A percentile compares a stretch with the other conserved stretches of the same genome.
Conservation (phyloP, 2,888 invertebrate species). For the Strigamia crassipes region DNA sequence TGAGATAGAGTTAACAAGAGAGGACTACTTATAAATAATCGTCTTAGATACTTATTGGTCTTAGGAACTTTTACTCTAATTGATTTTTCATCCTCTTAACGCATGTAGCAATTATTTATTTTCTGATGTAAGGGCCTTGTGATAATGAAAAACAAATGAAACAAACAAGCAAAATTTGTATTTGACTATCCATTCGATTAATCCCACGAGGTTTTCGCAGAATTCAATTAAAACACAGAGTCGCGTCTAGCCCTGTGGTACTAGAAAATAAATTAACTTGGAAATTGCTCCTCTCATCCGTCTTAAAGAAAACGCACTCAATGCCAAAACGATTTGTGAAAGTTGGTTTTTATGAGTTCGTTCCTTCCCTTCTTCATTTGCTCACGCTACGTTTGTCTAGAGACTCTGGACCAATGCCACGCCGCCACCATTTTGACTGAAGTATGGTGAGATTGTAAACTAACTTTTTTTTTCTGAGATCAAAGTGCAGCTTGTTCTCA, state of each 20-base stretch:
- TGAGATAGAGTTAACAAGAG: neutral
- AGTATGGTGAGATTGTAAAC: constrained; percentile 38
- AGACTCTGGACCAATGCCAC: neutral
- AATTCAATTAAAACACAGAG: constrained; percentile 40
- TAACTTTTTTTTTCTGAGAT: constrained; percentile 25
- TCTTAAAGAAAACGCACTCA: constrained; percentile 37
- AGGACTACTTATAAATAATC: neutral
- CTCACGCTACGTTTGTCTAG: constrained; percentile 37
- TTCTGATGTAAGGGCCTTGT: neutral
- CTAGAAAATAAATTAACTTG: constrained; percentile 38
- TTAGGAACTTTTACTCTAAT: neutral
- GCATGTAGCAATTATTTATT: constrained; percentile 12
- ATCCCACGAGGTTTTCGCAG: constrained; percentile 12
- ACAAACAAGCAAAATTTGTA: constrained; percentile 17
- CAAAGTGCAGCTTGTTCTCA: constrained; percentile 32
- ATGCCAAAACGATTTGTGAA: constrained; percentile 37
- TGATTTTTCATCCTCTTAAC: constrained; percentile 24
- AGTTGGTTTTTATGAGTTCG: constrained; percentile 15
- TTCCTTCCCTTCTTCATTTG: constrained; percentile 5
- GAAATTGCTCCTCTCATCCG: constrained; percentile 38
- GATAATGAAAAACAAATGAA: neutral
- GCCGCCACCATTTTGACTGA: constrained; percentile 24
- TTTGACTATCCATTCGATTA: constrained; percentile 9
- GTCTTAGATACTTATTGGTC: constrained; percentile 16
- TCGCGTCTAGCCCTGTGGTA: constrained; percentile 32